These are phyloP conservation scores for Macrostomum lignano DNA, from an alignment of 1,140 invertebrate species.

Conservation along the genomic window DNA sequence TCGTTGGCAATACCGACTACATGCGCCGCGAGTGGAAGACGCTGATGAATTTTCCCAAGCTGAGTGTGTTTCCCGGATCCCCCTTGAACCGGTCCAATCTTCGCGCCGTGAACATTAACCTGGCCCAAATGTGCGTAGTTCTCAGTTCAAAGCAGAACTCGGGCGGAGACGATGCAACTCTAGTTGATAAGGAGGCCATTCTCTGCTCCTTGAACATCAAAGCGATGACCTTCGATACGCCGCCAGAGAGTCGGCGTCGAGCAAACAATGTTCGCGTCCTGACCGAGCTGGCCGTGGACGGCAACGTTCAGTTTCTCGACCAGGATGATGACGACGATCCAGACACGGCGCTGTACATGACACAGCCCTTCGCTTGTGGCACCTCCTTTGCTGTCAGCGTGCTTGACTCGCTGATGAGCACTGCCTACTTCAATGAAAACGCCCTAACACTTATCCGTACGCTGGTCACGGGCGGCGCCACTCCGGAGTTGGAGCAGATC, in stretches of 20 bases:
- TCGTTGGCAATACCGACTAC: conserved; percentile 92
- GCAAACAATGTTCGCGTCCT: neutral
- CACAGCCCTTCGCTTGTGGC: conserved; percentile 89
- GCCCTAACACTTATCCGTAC: conserved; percentile 71
- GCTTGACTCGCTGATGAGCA: conserved; percentile 88
- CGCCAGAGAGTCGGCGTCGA: too few relatives aligned
- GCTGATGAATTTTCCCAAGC: conserved; percentile 94
- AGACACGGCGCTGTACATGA: conserved; percentile 84
- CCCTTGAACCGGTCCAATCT: conserved; percentile 89
- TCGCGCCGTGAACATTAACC: conserved; percentile 87
- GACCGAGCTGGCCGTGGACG: neutral
- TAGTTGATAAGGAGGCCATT: conserved; percentile 97
- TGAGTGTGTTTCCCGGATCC: conserved; percentile 48
- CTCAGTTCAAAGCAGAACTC: conserved; percentile 63
- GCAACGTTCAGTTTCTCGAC: conserved; percentile 89
- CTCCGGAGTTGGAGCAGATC: conserved; percentile 86
- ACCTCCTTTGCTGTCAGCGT: conserved; percentile 94
- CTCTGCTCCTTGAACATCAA: conserved; percentile 96
- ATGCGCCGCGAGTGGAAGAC: conserved; percentile 92
- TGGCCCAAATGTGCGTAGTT: conserved; percentile 95
- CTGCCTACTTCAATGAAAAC: conserved; percentile 35
- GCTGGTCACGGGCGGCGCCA: conserved; percentile 88
- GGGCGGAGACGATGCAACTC: conserved; percentile 84
- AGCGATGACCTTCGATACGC: conserved; percentile 96
- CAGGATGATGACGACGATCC: conserved; percentile 90